Conservation (phyloP, 1,140 invertebrate species). For the Heliconius congener region DNA sequence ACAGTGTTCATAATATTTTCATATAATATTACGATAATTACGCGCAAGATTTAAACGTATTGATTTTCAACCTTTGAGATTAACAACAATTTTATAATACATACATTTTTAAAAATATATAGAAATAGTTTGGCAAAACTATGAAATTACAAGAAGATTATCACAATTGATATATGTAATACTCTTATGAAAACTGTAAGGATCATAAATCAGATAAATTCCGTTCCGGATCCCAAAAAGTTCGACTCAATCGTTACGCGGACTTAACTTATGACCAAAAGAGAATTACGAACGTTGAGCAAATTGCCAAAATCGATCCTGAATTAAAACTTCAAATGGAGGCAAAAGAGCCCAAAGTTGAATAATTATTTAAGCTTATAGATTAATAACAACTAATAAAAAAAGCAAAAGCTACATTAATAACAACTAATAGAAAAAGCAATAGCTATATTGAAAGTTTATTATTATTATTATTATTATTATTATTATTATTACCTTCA, state of each 20-base stretch:
- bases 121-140: constrained; percentile 36
- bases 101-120: constrained; percentile 17
- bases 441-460: too few relatives aligned
- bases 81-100: constrained; percentile 33
- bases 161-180: constrained; percentile 34
- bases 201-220: constrained; percentile 45
- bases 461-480: too few relatives aligned
- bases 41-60: too few relatives aligned
- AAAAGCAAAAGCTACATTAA: too few relatives aligned
- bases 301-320: constrained; percentile 37
- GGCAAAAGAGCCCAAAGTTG: background rate
- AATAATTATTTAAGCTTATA: too few relatives aligned
- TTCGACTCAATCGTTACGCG: constrained; percentile 42
- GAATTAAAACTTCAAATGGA: constrained; percentile 38
- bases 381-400: too few relatives aligned
- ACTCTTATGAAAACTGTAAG: constrained; percentile 46
- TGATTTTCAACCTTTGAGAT: constrained; percentile 6
- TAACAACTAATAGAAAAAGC: too few relatives aligned
- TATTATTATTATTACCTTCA: too few relatives aligned
- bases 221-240: constrained; percentile 35
- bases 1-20: too few relatives aligned
- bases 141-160: constrained; percentile 17
- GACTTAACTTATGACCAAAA: constrained; percentile 38
- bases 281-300: constrained; percentile 20
- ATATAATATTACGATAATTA: background rate